A percentile compares a stretch with the other conserved stretches of the same genome.
phyloP scores from a whole-genome alignment of 2,888 invertebrate species.

The Phyllotreta striolata region DNA sequence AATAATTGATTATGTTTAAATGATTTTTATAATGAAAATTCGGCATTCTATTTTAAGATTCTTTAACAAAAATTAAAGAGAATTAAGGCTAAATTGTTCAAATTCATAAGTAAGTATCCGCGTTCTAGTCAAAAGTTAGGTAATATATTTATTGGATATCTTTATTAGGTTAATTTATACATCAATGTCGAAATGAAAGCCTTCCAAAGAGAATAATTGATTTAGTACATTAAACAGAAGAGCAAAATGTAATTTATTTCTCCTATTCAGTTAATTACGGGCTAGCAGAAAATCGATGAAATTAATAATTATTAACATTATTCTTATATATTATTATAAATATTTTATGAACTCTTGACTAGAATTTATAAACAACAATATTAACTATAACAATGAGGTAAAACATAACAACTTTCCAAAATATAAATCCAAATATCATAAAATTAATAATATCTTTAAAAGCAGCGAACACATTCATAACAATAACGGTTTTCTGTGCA shows the following conservation, averaged over 20 bases:
- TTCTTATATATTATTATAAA: neutral
- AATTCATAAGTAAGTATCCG: too few relatives aligned
- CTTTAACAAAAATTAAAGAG: too few relatives aligned
- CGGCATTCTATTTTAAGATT: too few relatives aligned
- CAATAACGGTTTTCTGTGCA: conserved; percentile 25
- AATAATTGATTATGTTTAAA: too few relatives aligned
- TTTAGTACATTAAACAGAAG: too few relatives aligned
- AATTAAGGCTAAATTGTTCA: too few relatives aligned
- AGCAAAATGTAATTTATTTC: too few relatives aligned
- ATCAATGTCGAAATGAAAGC: too few relatives aligned
- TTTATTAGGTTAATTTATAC: neutral
- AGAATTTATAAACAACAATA: conserved; percentile 1
- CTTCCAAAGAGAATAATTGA: too few relatives aligned
- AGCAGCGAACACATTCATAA: conserved; percentile 22
- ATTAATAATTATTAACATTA: too few relatives aligned
- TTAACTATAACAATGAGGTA: too few relatives aligned
- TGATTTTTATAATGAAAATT: too few relatives aligned
- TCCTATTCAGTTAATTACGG: neutral
- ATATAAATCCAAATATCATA: conserved; percentile 10
- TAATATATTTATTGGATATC: conserved; percentile 2
- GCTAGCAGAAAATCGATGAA: neutral
- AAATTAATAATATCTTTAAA: conserved; percentile 14
- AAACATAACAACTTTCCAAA: neutral
- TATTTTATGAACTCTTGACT: conserved; percentile 10
- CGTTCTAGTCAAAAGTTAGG: neutral